phyloP scores from a whole-genome alignment of 2,888 invertebrate genomes.

The Chelonus formosanus region DNA sequence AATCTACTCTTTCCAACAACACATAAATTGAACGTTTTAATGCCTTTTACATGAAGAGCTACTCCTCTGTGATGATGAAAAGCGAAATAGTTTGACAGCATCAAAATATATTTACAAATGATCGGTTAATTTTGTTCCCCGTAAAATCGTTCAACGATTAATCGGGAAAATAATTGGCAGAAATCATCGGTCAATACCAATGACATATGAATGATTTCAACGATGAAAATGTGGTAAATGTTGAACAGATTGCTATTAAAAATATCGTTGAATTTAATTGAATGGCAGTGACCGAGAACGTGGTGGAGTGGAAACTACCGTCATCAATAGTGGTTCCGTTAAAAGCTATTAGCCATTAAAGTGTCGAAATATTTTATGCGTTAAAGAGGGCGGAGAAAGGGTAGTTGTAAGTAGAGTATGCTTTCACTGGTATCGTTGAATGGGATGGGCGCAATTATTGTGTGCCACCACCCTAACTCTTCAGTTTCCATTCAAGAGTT shows the following conservation, averaged over 20 bases:
- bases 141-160: too few species aligned
- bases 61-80: too few species aligned
- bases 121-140: too few species aligned
- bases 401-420: conserved; percentile 18
- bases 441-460: too few species aligned
- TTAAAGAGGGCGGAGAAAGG: conserved; percentile 48
- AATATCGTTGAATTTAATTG: conserved; percentile 17
- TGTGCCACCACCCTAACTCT: too few species aligned
- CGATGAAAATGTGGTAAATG: not conserved
- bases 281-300: conserved; percentile 17
- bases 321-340: conserved; percentile 48
- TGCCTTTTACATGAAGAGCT: too few species aligned
- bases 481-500: too few species aligned
- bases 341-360: conserved; percentile 58
- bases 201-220: not conserved
- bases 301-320: conserved; percentile 32
- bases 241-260: conserved; percentile 5
- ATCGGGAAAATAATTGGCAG: not conserved
- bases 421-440: not conserved
- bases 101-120: too few species aligned
- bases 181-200: conserved; percentile 21
- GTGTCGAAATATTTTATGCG: conserved; percentile 57
- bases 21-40: too few species aligned
- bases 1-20: too few species aligned
- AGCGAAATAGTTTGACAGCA: too few species aligned